Evolutionary conservation across 2,797 vertebrate species (phyloP).

Genomic region (Lemur catta): DNA sequence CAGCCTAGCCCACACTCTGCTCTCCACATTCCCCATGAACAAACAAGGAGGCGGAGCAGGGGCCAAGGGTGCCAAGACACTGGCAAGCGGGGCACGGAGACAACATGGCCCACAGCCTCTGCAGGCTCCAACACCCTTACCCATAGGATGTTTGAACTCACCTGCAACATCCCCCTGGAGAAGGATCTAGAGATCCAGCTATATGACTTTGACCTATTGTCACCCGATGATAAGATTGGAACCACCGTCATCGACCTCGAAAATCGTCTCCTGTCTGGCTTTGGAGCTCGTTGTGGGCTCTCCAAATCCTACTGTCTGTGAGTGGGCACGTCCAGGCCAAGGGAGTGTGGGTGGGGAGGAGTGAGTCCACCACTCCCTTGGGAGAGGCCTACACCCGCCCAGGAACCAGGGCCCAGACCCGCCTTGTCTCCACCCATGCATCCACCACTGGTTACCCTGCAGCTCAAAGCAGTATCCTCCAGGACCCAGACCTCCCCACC

Average conservation of each 20-base stretch:
- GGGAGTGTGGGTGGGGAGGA: background rate
- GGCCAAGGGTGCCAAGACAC: background rate
- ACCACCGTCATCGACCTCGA: slow-evolving; percentile 85
- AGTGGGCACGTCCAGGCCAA: background rate
- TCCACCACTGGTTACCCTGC: background rate
- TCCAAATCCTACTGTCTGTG: slow-evolving; percentile 79
- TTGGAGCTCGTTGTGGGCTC: slow-evolving; percentile 84
- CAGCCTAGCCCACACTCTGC: background rate
- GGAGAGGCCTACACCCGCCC: background rate
- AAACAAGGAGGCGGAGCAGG: background rate
- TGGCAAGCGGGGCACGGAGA: background rate
- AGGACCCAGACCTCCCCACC: background rate
- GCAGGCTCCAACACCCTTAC: background rate
- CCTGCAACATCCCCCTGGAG: slow-evolving; percentile 81
- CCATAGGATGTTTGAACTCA: slow-evolving; percentile 82
- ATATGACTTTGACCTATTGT: slow-evolving; percentile 81
- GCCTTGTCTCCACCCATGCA: background rate
- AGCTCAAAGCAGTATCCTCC: background rate
- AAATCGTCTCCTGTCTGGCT: slow-evolving; percentile 82
- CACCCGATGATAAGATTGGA: slow-evolving; percentile 82
- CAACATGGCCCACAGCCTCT: background rate
- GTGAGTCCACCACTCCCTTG: background rate
- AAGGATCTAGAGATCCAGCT: slow-evolving; percentile 84
- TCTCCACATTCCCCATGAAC: background rate
- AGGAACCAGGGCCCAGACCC: background rate